Evolutionary conservation across 2,797 vertebrate species (phyloP), one percentile per base, ranked within the genome.

Genomic region (Rhynchonycteris naso): DNA sequence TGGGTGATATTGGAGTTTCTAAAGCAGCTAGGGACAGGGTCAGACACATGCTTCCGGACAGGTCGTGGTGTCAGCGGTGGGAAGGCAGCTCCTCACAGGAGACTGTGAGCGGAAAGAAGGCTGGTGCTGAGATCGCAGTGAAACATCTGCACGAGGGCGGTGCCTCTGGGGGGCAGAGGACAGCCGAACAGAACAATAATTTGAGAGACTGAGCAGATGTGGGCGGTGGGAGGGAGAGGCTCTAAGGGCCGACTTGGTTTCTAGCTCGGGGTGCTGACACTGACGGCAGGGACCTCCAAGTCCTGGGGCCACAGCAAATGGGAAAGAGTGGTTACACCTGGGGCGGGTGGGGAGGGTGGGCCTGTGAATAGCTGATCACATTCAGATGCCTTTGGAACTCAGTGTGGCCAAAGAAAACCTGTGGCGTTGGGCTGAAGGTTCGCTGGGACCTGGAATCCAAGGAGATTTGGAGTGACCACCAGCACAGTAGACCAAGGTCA

Each of bases 61-160:
- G 38, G 10, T 2, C 0, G 0, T 50, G 56, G n/a, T 22, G 35
- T 30, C 52, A n/a, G 76, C 5, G 2, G n/a, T 0, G 0, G 24
- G 54, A 35, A n/a, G n/a, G 82, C 65, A 54, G 74, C 54, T 63
- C 7, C 8, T 1, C 43, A 14, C 7, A 8, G 66, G 54, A 80
- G 28, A 52, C 61, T 56, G 47, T 4, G 54, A 43, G 65, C 33
- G 33, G 43, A 13, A 26, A 21, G 56, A 13, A 26, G 28, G 56
- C 14, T 28, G 56, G 5, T 8, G 26, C 2, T 28, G 33, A 16
- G 24, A 21, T 43, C 21, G 0, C 5, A 0, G 2, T 38, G 66
- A 7, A 28, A 54, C 65, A 22, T n/a, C 11, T n/a, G 4, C 66
- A n/a, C 0, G 1, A 43, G 79, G 83, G n/a, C 26, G 1, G 43